Percentiles rank a stretch among this genome's conserved stretches.
Evolutionary conservation across 2,113 vertebrate species (phyloP).

Genomic region (Hemichromis elongatus): DNA sequence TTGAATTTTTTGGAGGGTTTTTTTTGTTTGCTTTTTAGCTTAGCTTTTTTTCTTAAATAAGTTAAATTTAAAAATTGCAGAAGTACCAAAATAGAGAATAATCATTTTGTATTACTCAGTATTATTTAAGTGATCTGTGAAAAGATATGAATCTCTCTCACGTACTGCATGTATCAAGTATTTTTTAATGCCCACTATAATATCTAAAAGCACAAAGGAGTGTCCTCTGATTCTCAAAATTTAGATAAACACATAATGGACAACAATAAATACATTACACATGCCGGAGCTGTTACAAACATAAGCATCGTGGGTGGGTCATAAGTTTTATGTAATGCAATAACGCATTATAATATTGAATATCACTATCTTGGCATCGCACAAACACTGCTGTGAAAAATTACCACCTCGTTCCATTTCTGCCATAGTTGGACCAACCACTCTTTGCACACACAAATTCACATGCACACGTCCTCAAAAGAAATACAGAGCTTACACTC

Average conservation of each 20-base stretch:
- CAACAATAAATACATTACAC: neutral
- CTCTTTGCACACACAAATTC: neutral
- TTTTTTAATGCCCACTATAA: neutral
- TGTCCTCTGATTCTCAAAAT: neutral
- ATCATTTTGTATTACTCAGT: neutral
- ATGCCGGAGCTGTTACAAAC: neutral
- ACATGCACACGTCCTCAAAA: conserved; percentile 6
- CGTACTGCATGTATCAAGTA: rapidly evolving
- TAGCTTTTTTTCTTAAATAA: too few species aligned
- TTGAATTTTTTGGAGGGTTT: too few species aligned
- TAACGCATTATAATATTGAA: conserved; percentile 26
- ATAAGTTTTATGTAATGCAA: conserved; percentile 1
- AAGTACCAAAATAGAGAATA: neutral
- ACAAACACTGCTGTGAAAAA: conserved; percentile 6
- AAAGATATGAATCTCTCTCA: neutral
- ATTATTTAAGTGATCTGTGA: neutral
- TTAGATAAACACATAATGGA: neutral
- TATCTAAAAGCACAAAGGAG: neutral
- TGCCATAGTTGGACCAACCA: neutral
- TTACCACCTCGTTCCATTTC: conserved; percentile 5
- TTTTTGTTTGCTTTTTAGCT: too few species aligned
- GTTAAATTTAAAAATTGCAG: neutral
- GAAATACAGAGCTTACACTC: conserved; percentile 25
- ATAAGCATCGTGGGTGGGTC: neutral
- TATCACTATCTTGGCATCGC: conserved; percentile 18